Conservation (phyloP, 2,888 invertebrate genomes). For the Spilosoma lubricipeda region DNA sequence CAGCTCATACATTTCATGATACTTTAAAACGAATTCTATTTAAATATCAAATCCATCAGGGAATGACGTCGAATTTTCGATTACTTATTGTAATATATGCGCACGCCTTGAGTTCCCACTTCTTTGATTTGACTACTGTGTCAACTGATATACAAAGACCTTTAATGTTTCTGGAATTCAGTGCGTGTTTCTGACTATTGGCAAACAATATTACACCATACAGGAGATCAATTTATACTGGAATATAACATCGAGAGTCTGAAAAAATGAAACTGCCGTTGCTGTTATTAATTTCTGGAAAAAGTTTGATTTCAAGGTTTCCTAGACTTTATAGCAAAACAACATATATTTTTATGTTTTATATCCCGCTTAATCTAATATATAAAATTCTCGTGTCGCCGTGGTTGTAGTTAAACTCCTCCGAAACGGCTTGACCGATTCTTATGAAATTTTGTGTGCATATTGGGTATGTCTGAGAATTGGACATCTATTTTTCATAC, state of each 20-base stretch:
- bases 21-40: slow-evolving; percentile 50
- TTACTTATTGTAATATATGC: slow-evolving; percentile 84
- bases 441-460: no score
- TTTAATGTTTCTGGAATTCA: slow-evolving; percentile 39
- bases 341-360: neutral
- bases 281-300: neutral
- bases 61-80: slow-evolving; percentile 68
- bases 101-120: slow-evolving; percentile 73
- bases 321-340: neutral
- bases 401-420: no score
- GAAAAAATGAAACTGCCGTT: slow-evolving; percentile 55
- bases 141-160: slow-evolving; percentile 62
- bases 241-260: slow-evolving; percentile 66
- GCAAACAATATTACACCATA: slow-evolving; percentile 1
- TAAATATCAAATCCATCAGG: slow-evolving; percentile 60
- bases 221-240: slow-evolving; percentile 57
- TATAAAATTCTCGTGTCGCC: no score
- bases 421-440: no score
- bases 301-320: neutral
- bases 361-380: no score
- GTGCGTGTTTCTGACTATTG: neutral
- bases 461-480: no score
- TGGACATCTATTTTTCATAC: no score
- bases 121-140: slow-evolving; percentile 58
- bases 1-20: slow-evolving; percentile 9